phyloP scores from a whole-genome alignment of 2,888 invertebrate genomes.

The Cordylochernes scorpioides region DNA sequence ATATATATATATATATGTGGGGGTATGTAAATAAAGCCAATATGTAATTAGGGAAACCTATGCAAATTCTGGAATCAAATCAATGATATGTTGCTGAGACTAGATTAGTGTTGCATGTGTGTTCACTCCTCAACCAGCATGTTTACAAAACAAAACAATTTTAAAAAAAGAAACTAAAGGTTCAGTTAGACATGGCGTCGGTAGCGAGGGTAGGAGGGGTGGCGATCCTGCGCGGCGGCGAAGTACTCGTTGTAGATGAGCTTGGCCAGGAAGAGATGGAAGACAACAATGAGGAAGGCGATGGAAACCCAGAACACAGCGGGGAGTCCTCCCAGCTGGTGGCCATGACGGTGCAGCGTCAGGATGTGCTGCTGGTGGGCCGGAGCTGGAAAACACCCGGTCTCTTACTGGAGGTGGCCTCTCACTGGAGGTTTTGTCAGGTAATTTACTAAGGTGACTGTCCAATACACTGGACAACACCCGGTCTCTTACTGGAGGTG shows the following conservation, averaged over 20 bases:
- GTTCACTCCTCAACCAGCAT: too few species aligned
- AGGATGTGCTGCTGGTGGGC: slow-evolving; percentile 71
- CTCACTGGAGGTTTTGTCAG: background rate
- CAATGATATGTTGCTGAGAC: too few species aligned
- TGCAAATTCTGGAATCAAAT: too few species aligned
- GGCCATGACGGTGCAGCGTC: slow-evolving; percentile 66
- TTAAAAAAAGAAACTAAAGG: too few species aligned
- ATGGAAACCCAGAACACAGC: slow-evolving; percentile 75
- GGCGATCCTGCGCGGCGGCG: too few species aligned
- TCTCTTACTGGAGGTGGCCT: background rate
- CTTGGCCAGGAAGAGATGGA: slow-evolving; percentile 74
- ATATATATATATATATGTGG: too few species aligned
- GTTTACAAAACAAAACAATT: too few species aligned
- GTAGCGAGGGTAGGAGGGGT: too few species aligned
- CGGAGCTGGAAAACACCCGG: slow-evolving; percentile 35
- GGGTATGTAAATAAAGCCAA: too few species aligned
- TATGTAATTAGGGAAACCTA: too few species aligned
- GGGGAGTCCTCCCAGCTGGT: slow-evolving; percentile 62
- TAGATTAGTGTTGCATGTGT: too few species aligned
- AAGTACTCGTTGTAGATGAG: slow-evolving; percentile 70
- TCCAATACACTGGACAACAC: slow-evolving; percentile 13
- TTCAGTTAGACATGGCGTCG: too few species aligned
- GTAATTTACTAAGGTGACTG: background rate
- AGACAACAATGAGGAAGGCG: slow-evolving; percentile 55
- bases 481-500: background rate